Base-by-base conservation (phyloP, 1,140 invertebrate genomes). In the Octopus bimaculoides region DNA sequence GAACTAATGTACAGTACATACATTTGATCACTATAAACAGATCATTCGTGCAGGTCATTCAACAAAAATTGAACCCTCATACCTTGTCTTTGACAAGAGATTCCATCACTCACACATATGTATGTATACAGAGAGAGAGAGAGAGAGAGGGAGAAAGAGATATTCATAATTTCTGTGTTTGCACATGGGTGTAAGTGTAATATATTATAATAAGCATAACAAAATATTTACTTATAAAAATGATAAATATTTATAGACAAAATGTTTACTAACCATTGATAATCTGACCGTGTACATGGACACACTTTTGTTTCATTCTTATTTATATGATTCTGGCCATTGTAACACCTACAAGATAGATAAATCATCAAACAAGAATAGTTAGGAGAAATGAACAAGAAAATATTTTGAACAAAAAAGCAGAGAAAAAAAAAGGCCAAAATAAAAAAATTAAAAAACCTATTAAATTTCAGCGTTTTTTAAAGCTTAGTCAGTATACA, bases 201-300 rank as follows among this genome's bases (percentile, higher is more conserved):
- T 9, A 10, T 61, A 9, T 61, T 61, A 3, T 17, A 10, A 61
- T 17, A 9, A 61, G 17, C 56, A 61, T 9, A 61, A 17, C 56
- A n/a, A 20, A 8, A 54, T 41, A 14, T 7, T 71, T 1, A 6
- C 75, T 52, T 54, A 74, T 8, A n/a, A 53, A 26, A 78, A 75
- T 14, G 26, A 10, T 73, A 77, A 7, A 26, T 3, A 14, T 10
- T 75, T n/a, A 80, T 61, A 56, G 4, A 56, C 6, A 14, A 75
- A 53, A 61, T 54, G 12, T 66, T 52, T 52, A 80, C 85, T 81
- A 81, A 89, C 89, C 89, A 90, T 81, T 88, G 87, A 84, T 86
- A 90, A 83, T 90, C 89, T 41, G 87, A 88, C 56, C 84, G 81
- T 4, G 84, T 87, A 82, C 89, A 90, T 55, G 20, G 77, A 82